A percentile compares a stretch with the other conserved stretches of the same genome.
Evolutionary conservation across 2,797 vertebrate genomes (phyloP).

Genomic region (Muscicapa comitata): DNA sequence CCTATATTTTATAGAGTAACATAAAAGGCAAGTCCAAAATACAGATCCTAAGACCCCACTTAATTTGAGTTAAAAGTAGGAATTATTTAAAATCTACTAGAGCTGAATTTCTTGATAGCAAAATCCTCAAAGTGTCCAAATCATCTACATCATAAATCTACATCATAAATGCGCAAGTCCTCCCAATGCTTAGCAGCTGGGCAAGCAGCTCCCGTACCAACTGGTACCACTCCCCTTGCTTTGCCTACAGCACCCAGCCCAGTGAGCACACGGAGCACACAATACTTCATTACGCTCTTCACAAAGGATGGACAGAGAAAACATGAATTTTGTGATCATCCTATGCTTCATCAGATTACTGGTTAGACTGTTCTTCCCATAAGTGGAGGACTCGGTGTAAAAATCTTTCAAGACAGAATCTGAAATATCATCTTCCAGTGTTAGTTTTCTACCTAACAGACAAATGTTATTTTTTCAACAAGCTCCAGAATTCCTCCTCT

Average conservation of each 20-base stretch:
- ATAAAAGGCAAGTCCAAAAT: neutral
- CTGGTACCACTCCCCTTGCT: neutral
- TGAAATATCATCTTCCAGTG: neutral
- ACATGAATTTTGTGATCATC: neutral
- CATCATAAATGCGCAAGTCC: neutral
- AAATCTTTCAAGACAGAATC: neutral
- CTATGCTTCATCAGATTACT: neutral
- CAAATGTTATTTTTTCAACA: neutral
- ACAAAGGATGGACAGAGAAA: neutral
- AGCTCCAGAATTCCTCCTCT: neutral
- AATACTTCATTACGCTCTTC: neutral
- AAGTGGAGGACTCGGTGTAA: neutral
- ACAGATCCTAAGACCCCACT: neutral
- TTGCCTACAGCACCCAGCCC: neutral
- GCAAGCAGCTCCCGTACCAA: neutral
- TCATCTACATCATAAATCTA: neutral
- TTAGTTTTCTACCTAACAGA: neutral
- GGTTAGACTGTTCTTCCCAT: neutral
- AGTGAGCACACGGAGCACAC: neutral
- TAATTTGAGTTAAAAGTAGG: neutral
- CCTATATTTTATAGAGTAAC: fast-evolving
- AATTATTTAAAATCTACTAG: neutral
- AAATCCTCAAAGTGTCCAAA: neutral
- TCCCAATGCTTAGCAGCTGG: neutral
- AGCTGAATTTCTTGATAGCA: neutral